Base-by-base conservation (phyloP, 2,797 vertebrate genomes). In the Phrynocephalus guinanensis region DNA sequence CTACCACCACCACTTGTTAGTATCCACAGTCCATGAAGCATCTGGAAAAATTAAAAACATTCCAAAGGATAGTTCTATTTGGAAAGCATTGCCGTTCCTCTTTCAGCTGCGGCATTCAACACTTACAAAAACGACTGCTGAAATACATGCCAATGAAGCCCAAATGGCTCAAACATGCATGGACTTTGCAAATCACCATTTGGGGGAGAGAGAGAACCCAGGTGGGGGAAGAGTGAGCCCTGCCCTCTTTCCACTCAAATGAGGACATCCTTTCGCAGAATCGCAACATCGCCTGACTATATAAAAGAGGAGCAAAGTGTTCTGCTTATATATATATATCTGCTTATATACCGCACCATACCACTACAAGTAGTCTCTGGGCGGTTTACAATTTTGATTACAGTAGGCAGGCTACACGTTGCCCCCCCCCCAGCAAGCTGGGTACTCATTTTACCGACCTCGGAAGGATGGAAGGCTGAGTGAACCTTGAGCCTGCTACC, bases 11-110 rank as follows among this genome's bases (percentile, higher is more conserved):
- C 38, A 44, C 72, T 79, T 56, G 52, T 3, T 33, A 50, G 28
- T 78, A 11, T 33, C 22, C 44, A 50, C 28, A 78, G n/a, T n/a
- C 66, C 67, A 22, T 16, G 18, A 85, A 20, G 48, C 48, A 52
- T 86, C 76, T 56, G 76, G n/a, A n/a, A 78, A 78, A 85, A 63
- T n/a, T 5, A 52, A 48, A 52, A 79, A 50, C 30, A 78, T 67
- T 33, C 66, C 66, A 68, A 78, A 85, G 67, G 7, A 85, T 68
- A 16, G 6, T 68, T 26, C 76, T 76, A 56, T 33, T 85, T 79
- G n/a, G 48, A 79, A 13, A 22, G 48, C 84, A 50, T 26, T 70
- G 52, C 66, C 9, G n/a, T 38, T 71, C 44, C 66, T 24, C 76
- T 86, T 79, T 75, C n/a, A 38, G n/a, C 84, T 79, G 76, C 20